phyloP scores from a whole-genome alignment of 2,888 invertebrate genomes.

The Petrolisthes cinctipes region DNA sequence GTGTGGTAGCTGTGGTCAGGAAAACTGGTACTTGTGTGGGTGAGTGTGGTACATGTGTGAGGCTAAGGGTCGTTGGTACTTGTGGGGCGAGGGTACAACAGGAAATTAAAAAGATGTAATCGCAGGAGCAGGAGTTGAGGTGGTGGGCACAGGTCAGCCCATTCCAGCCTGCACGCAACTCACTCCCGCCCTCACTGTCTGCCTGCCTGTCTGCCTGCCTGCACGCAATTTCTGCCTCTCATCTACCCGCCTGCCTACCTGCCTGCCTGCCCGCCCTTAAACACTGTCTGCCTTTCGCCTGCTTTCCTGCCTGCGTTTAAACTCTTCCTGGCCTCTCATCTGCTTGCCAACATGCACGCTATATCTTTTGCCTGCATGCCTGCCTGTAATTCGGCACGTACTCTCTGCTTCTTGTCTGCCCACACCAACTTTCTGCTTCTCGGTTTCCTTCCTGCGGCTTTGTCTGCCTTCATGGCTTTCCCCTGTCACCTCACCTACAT shows the following conservation, averaged over 20 bases:
- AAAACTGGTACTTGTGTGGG: too few relatives aligned
- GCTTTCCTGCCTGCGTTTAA: background rate
- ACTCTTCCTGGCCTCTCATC: too few relatives aligned
- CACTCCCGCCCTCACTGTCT: background rate
- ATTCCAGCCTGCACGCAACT: background rate
- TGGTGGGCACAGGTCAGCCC: background rate
- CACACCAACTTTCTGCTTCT: background rate
- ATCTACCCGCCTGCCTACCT: background rate
- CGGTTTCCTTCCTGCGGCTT: background rate
- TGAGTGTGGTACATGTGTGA: too few relatives aligned
- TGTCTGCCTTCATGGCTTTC: background rate
- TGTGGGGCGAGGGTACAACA: background rate
- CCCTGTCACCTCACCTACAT: background rate
- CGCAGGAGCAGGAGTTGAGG: background rate
- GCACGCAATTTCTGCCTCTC: background rate
- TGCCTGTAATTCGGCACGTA: background rate
- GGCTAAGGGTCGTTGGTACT: too few relatives aligned
- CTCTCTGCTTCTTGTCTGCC: background rate
- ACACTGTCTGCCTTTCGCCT: background rate
- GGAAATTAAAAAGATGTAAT: constrained; percentile 1
- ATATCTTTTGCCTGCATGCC: too few relatives aligned
- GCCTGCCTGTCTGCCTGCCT: background rate
- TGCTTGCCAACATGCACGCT: too few relatives aligned
- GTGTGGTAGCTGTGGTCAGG: too few relatives aligned
- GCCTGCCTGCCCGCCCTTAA: background rate